phyloP scores from a whole-genome alignment of 1,140 invertebrate species.

The Drosophila serrata region DNA sequence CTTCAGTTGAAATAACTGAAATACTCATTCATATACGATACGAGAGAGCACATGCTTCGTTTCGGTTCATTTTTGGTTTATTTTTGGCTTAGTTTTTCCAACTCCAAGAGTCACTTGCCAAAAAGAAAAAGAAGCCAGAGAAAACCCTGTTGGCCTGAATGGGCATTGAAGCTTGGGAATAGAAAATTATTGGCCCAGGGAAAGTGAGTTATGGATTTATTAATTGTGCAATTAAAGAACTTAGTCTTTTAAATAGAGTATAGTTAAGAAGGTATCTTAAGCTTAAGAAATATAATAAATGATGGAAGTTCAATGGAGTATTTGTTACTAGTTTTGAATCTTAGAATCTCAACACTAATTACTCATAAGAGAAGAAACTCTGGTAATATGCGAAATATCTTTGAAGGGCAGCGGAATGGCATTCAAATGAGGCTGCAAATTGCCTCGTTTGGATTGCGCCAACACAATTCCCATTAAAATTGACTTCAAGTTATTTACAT shows the following conservation, averaged over 20 bases:
- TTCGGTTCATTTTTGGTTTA: slow-evolving; percentile 25
- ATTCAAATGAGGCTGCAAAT: slow-evolving; percentile 47
- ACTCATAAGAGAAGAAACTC: slow-evolving; percentile 1
- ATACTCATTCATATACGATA: slow-evolving; percentile 13
- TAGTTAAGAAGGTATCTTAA: not conserved
- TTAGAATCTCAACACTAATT: too few species aligned
- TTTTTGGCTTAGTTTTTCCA: slow-evolving; percentile 21
- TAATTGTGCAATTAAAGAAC: slow-evolving; percentile 12
- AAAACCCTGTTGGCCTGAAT: not conserved
- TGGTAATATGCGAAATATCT: slow-evolving; percentile 8
- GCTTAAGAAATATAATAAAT: not conserved
- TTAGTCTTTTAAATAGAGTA: not conserved
- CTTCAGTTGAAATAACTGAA: slow-evolving; percentile 42
- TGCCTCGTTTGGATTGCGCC: slow-evolving; percentile 39
- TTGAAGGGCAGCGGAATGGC: slow-evolving; percentile 10
- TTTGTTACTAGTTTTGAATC: too few species aligned
- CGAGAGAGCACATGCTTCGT: slow-evolving; percentile 16
- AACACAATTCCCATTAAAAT: slow-evolving; percentile 57
- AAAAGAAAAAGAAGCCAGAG: not conserved
- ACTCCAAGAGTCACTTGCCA: slow-evolving; percentile 1
- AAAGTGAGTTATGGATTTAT: slow-evolving; percentile 1
- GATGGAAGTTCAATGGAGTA: too few species aligned
- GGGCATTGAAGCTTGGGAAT: slow-evolving; percentile 5
- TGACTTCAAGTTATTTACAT: slow-evolving; percentile 63
- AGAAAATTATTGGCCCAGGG: slow-evolving; percentile 1